These are phyloP conservation scores for Microcaecilia unicolor DNA, from an alignment of 2,797 vertebrate species.

Conservation along the genomic window DNA sequence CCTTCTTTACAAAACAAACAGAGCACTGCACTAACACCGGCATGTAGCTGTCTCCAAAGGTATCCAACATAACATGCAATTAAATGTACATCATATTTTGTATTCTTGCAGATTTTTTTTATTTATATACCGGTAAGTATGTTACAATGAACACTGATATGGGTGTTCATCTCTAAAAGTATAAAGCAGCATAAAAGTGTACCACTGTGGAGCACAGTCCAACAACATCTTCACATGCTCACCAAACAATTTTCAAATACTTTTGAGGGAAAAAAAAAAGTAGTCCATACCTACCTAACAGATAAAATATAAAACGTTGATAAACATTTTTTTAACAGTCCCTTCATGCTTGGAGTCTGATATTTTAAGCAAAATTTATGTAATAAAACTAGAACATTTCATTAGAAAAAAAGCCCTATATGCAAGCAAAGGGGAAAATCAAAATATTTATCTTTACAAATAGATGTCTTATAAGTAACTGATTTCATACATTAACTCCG, in stretches of 20 bases:
- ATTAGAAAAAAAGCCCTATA: conserved; percentile 25
- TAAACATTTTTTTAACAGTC: conserved; percentile 15
- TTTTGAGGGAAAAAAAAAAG: not conserved
- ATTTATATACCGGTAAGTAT: conserved; percentile 21
- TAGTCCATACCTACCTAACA: conserved; percentile 14
- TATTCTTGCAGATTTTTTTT: conserved; percentile 38
- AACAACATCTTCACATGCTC: conserved; percentile 7
- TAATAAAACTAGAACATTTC: conserved; percentile 36
- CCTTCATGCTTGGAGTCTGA: conserved; percentile 37
- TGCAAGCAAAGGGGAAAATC: conserved; percentile 31
- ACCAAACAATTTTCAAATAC: conserved; percentile 18
- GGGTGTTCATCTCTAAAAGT: conserved; percentile 12
- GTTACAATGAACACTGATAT: conserved; percentile 4
- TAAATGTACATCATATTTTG: not conserved
- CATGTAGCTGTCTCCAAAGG: not conserved
- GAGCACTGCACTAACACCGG: rapidly evolving
- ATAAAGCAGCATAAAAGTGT: conserved; percentile 3
- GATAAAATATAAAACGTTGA: conserved; percentile 26
- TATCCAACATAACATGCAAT: not conserved
- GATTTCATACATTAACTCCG: not conserved
- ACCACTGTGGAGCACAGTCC: conserved; percentile 5
- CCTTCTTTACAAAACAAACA: not conserved
- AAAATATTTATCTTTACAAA: conserved; percentile 55
- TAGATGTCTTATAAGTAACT: conserved; percentile 48
- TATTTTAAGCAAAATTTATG: conserved; percentile 3